Base-by-base conservation (phyloP, 2,888 invertebrate genomes). In the Dasypogon diadema region DNA sequence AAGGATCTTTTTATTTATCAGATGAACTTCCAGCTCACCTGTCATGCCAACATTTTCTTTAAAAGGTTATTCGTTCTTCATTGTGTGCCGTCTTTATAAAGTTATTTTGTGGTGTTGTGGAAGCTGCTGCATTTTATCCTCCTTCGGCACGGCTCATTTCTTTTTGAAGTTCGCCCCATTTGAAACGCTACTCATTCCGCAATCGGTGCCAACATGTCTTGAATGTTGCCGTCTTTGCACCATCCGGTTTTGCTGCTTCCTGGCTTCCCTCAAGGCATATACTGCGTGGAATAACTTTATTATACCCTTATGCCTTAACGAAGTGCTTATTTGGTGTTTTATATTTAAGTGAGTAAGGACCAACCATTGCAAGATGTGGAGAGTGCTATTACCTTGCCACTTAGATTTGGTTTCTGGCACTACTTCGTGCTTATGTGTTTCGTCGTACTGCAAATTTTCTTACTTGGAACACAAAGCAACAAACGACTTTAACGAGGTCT, bases 271-370 rank as follows among this genome's bases (percentile, higher is more conserved):
- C 30, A 46, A 14, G 54, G 18, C 30, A 54, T 54, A 34, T 34
- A 54, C 34, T 18, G 54, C 54, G 46, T 30, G 34, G 34, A 54
- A 54, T 70, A 54, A 70, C 54, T 54, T 70, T 70, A 70, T 70
- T 70, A 30, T 54, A 70, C 70, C 30, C 70, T 70, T 70, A 70
- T 34, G 70, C 30, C 34, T 70, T 70, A 70, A 70, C 34, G 21
- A 54, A 70, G 70, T 70, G 70, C 70, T 68, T 70, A 70, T 70
- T 54, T 70, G 68, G 51, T 68, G 30, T 54, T 70, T 70, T 70
- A 70, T 54, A 21, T 68, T 30, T 54, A 70, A 70, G 70, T 54
- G 8, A 18, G 70, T 16, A 54, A 54, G 34, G 30, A 70, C 22
- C 46, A 22, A 65, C 18, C 65, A 21, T 24, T 46, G 42, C 24